These are phyloP conservation scores for Penaeus vannamei DNA, from an alignment of 1,140 invertebrate genomes.

Conservation along the genomic window DNA sequence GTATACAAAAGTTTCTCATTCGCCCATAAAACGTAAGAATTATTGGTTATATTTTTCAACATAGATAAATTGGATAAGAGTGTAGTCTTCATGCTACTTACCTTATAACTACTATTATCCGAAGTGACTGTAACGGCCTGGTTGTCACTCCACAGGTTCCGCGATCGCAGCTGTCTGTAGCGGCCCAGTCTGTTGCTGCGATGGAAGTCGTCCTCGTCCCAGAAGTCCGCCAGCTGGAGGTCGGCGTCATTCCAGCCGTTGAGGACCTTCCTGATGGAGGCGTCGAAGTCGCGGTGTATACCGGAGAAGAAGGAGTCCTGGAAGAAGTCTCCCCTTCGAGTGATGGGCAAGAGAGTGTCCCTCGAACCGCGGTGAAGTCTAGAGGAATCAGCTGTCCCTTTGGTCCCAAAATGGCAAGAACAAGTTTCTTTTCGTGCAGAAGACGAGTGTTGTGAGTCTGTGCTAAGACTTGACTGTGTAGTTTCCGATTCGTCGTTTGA, in stretches of 20 bases:
- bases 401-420: too few relatives aligned
- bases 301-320: slow-evolving; percentile 46
- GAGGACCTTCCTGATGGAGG: slow-evolving; percentile 27
- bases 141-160: slow-evolving; percentile 29
- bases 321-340: slow-evolving; percentile 34
- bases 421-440: too few relatives aligned
- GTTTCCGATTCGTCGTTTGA: too few relatives aligned
- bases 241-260: slow-evolving; percentile 18
- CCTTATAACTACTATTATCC: slow-evolving; percentile 47
- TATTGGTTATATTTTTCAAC: too few relatives aligned
- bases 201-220: slow-evolving; percentile 24
- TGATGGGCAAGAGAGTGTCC: background rate
- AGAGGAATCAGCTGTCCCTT: too few relatives aligned
- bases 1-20: too few relatives aligned
- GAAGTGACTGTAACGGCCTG: slow-evolving; percentile 43
- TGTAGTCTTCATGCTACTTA: background rate
- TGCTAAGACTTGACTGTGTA: too few relatives aligned
- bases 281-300: slow-evolving; percentile 36
- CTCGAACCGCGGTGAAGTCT: background rate
- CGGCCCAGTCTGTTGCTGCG: slow-evolving; percentile 27
- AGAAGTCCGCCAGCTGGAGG: slow-evolving; percentile 6
- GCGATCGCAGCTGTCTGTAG: slow-evolving; percentile 41
- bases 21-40: too few relatives aligned
- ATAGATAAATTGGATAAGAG: too few relatives aligned
- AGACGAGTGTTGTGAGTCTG: too few relatives aligned